Conservation (phyloP, 2,888 invertebrate genomes). For the Chalcis sispes region DNA sequence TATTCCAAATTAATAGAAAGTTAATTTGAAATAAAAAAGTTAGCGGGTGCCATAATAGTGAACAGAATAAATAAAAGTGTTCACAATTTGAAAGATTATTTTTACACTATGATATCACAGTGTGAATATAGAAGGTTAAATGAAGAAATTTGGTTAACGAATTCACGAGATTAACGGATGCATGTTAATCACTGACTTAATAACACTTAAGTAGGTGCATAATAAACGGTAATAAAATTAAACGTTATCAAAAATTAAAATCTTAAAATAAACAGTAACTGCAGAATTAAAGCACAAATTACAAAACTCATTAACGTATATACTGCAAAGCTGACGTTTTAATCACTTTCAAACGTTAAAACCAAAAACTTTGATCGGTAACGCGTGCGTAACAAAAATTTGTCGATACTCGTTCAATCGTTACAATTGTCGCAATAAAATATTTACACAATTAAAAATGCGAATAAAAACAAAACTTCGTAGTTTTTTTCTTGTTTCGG, state of each 20-base stretch:
- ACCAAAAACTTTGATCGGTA: too few species aligned
- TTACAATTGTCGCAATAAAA: too few species aligned
- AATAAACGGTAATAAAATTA: neutral
- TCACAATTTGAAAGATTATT: constrained; percentile 1
- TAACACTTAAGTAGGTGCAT: constrained; percentile 15
- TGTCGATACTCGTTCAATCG: neutral
- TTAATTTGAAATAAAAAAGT: constrained; percentile 29
- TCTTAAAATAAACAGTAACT: neutral
- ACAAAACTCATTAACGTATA: too few species aligned
- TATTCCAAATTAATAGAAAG: constrained; percentile 6
- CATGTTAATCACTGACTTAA: constrained; percentile 25
- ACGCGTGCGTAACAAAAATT: neutral
- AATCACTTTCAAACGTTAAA: too few species aligned
- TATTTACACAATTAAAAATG: neutral
- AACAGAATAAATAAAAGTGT: constrained; percentile 11
- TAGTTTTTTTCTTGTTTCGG: too few species aligned
- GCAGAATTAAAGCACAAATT: too few species aligned
- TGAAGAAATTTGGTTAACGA: constrained; percentile 23
- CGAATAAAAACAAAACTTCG: too few species aligned
- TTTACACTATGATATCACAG: constrained; percentile 8
- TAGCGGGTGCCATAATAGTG: constrained; percentile 22
- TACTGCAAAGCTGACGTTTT: too few species aligned
- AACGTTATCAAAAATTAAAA: neutral
- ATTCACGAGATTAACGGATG: constrained; percentile 22
- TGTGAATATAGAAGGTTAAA: constrained; percentile 26